Percentiles rank a stretch among this genome's conserved stretches.
Evolutionary conservation across 2,797 vertebrate genomes (phyloP).

Genomic region (Australoheros facetus): DNA sequence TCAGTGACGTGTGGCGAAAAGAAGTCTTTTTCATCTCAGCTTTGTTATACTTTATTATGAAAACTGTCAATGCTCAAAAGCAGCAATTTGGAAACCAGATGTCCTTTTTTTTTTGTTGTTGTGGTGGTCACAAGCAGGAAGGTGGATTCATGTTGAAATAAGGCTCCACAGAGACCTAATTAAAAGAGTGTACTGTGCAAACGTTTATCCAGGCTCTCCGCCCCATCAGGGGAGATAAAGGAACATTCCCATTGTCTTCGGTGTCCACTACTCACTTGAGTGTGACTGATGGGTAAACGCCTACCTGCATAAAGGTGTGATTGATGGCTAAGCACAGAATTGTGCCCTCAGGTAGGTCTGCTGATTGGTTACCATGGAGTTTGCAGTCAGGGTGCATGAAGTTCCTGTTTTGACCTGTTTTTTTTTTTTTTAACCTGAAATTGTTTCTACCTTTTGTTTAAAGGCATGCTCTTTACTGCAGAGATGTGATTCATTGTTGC

Average conservation of each 20-base stretch:
- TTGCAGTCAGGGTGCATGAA: slow-evolving; percentile 17
- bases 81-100: slow-evolving; percentile 71
- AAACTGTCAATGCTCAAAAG: slow-evolving; percentile 27
- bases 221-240: slow-evolving; percentile 68
- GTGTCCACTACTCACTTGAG: slow-evolving; percentile 58
- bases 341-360: slow-evolving; percentile 60
- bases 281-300: slow-evolving; percentile 79
- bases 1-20: slow-evolving; percentile 32
- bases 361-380: slow-evolving; percentile 36
- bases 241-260: slow-evolving; percentile 71
- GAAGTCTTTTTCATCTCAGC: slow-evolving; percentile 17
- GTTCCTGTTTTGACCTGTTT: slow-evolving; percentile 33
- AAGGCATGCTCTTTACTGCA: slow-evolving; percentile 5
- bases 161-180: slow-evolving; percentile 74
- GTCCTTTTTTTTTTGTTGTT: slow-evolving; percentile 40
- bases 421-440: slow-evolving; percentile 16
- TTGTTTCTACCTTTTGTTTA: slow-evolving; percentile 10
- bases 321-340: slow-evolving; percentile 68
- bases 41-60: slow-evolving; percentile 42
- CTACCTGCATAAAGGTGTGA: slow-evolving; percentile 76
- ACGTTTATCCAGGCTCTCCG: slow-evolving; percentile 73
- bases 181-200: slow-evolving; percentile 71
- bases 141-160: slow-evolving; percentile 74
- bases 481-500: slow-evolving; percentile 26
- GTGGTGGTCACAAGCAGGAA: slow-evolving; percentile 59